These are phyloP conservation scores for Eristalinus sepulchralis DNA, from an alignment of 2,888 invertebrate genomes.

Conservation along the genomic window DNA sequence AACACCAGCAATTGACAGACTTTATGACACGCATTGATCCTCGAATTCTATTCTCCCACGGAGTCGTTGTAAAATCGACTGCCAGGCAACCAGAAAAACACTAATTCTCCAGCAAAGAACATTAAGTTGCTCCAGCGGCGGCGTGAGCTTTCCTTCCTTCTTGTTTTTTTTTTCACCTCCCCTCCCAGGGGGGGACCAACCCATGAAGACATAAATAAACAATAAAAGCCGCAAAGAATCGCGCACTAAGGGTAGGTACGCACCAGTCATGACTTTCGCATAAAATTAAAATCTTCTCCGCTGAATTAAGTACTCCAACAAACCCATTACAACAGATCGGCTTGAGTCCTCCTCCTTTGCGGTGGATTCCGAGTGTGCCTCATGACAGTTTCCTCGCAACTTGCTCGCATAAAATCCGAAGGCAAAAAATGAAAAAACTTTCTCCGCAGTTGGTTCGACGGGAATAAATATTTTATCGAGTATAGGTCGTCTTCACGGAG, in stretches of 20 bases:
- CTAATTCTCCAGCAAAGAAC: conserved; percentile 21
- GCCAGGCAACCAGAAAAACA: conserved; percentile 56
- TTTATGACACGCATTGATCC: conserved; percentile 39
- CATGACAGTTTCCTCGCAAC: not conserved
- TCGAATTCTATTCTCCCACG: conserved; percentile 2
- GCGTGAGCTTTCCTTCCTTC: not conserved
- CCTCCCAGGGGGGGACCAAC: not conserved
- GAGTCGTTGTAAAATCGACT: conserved; percentile 40
- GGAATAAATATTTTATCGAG: not conserved
- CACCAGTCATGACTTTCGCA: conserved; percentile 57
- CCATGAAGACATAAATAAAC: conserved; percentile 19
- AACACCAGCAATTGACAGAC: conserved; percentile 35
- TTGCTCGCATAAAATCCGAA: not conserved
- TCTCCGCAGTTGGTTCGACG: not conserved
- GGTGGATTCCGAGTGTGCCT: not conserved
- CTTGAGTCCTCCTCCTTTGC: not conserved
- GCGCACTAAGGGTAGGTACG: not conserved
- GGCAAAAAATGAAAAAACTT: not conserved
- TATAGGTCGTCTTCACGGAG: not conserved
- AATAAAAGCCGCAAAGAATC: conserved; percentile 41
- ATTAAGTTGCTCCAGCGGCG: conserved; percentile 10
- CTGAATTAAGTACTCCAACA: conserved; percentile 51
- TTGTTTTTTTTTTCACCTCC: not conserved
- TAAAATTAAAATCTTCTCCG: conserved; percentile 65
- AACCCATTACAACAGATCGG: conserved; percentile 52